Evolutionary conservation across 2,888 invertebrate genomes (phyloP).

Genomic region (Ctena decussata): DNA sequence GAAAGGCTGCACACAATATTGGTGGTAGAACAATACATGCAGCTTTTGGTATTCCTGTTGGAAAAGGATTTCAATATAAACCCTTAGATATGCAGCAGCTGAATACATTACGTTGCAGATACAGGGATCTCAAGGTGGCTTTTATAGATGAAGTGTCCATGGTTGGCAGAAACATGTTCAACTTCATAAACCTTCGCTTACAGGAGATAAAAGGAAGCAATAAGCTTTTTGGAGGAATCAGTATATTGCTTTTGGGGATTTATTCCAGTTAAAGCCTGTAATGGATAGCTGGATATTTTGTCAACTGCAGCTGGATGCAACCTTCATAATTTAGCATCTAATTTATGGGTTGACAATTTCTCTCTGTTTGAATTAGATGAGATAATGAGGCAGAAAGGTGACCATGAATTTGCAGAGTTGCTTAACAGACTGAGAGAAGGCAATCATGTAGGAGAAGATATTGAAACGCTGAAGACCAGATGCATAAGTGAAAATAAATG

Average conservation of each 20-base stretch:
- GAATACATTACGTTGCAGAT: conserved; percentile 47
- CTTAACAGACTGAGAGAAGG: conserved; percentile 66
- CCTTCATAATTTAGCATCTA: conserved; percentile 29
- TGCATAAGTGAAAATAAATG: neutral
- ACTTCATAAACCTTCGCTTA: conserved; percentile 56
- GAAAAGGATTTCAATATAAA: conserved; percentile 56
- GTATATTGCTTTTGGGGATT: conserved; percentile 61
- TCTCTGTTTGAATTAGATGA: conserved; percentile 55
- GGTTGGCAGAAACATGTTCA: conserved; percentile 65
- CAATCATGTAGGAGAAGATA: conserved; percentile 45
- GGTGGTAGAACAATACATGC: conserved; percentile 55
- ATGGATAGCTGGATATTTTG: conserved; percentile 65
- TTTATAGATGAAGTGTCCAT: conserved; percentile 72
- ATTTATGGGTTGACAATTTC: conserved; percentile 60
- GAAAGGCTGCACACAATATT: conserved; percentile 64
- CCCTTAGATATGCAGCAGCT: conserved; percentile 54
- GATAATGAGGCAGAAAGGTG: conserved; percentile 69
- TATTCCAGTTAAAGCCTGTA: conserved; percentile 66
- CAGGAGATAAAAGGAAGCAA: conserved; percentile 57
- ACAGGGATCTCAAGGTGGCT: conserved; percentile 43
- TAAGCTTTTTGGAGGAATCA: conserved; percentile 60
- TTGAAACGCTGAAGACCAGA: conserved; percentile 34
- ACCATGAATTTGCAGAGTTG: conserved; percentile 54
- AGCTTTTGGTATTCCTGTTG: conserved; percentile 53
- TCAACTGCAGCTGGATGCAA: neutral